Evolutionary conservation across 2,888 invertebrate genomes (phyloP).

Genomic region (Clostera curtula): DNA sequence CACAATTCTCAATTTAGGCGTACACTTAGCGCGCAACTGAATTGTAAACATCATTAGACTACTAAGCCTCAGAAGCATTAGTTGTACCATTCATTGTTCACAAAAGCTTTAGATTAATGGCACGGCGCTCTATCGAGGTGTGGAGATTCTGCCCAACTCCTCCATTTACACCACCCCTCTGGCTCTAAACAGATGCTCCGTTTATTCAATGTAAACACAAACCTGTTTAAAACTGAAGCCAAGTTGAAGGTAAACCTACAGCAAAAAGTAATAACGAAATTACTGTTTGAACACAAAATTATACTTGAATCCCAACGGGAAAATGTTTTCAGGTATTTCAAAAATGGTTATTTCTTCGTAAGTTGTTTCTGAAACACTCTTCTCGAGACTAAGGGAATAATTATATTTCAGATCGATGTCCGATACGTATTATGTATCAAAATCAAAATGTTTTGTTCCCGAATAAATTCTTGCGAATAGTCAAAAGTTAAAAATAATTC

Average conservation of each 20-base stretch:
- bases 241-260: constrained; percentile 24
- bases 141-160: constrained; percentile 23
- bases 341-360: too few species aligned
- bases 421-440: too few species aligned
- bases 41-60: constrained; percentile 11
- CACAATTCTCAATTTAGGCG: constrained; percentile 8
- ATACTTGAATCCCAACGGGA: too few species aligned
- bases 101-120: constrained; percentile 35
- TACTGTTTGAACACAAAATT: too few species aligned
- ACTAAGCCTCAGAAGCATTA: constrained; percentile 12
- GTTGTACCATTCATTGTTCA: constrained; percentile 21
- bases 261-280: too few species aligned
- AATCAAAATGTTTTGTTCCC: too few species aligned
- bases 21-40: constrained; percentile 6
- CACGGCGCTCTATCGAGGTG: constrained; percentile 30
- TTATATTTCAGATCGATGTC: too few species aligned
- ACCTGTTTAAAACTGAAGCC: constrained; percentile 29
- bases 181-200: constrained; percentile 38
- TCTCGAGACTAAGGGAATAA: too few species aligned
- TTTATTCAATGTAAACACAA: constrained; percentile 42
- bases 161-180: constrained; percentile 20
- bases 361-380: too few species aligned
- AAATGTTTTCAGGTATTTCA: too few species aligned
- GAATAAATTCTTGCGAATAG: too few species aligned
- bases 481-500: too few species aligned